A percentile compares a stretch with the other conserved stretches of the same genome.
Evolutionary conservation across 2,888 invertebrate genomes (phyloP).

Genomic region (Bursaphelenchus okinawaensis): DNA sequence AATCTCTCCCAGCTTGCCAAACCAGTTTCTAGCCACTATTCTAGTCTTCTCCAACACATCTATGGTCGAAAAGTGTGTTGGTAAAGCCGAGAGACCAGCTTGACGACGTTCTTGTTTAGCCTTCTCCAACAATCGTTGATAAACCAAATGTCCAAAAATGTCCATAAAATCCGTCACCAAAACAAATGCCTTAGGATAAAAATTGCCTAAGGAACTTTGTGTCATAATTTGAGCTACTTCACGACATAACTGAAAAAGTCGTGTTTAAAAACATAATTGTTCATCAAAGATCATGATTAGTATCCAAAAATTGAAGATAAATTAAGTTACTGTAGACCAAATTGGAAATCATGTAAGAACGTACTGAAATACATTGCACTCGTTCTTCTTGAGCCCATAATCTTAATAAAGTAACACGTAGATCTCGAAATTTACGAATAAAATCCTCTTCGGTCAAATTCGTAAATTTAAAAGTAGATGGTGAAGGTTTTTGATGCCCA

Average conservation of each 20-base stretch:
- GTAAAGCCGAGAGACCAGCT: slow-evolving; percentile 19
- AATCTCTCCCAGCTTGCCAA: slow-evolving; percentile 95
- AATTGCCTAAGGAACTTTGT: slow-evolving; percentile 81
- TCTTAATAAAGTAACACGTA: slow-evolving; percentile 80
- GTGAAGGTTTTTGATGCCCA: slow-evolving; percentile 72
- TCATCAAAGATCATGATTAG: too few species aligned
- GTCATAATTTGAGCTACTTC: slow-evolving; percentile 86
- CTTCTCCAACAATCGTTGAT: slow-evolving; percentile 74
- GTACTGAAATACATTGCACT: slow-evolving; percentile 54
- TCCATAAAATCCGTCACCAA: slow-evolving; percentile 90
- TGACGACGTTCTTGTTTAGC: slow-evolving; percentile 29
- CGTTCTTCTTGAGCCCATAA: slow-evolving; percentile 92
- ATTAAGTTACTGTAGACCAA: too few species aligned
- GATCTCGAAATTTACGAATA: slow-evolving; percentile 76
- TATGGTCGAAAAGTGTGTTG: slow-evolving; percentile 23
- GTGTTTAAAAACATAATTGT: neutral
- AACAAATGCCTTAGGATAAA: slow-evolving; percentile 97
- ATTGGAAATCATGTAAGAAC: too few species aligned
- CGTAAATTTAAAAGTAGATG: slow-evolving; percentile 68
- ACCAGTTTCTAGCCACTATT: slow-evolving; percentile 92
- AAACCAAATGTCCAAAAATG: slow-evolving; percentile 79
- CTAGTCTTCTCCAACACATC: slow-evolving; percentile 33
- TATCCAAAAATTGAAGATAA: too few species aligned
- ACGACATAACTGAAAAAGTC: slow-evolving; percentile 74
- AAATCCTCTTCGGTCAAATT: slow-evolving; percentile 89